phyloP scores from a whole-genome alignment of 2,113 vertebrate genomes.

The Lagopus leucura region DNA sequence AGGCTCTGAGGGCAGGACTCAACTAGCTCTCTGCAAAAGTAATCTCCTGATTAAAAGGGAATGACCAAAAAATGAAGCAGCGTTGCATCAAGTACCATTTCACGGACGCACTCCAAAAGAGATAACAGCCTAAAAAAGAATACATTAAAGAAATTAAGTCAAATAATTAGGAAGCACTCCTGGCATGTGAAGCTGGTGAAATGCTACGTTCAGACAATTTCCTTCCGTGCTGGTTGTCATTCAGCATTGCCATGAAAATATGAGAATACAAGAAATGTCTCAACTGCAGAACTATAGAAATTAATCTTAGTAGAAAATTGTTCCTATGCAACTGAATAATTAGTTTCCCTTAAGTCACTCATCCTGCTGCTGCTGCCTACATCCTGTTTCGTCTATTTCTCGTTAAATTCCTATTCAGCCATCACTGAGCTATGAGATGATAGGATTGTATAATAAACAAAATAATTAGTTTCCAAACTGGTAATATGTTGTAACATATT shows the following conservation, averaged over 20 bases:
- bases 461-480: constrained; percentile 51
- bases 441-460: constrained; percentile 47
- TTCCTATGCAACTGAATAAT: constrained; percentile 51
- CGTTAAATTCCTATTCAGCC: constrained; percentile 46
- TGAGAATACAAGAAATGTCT: constrained; percentile 14
- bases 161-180: constrained; percentile 31
- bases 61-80: neutral
- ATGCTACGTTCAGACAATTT: neutral
- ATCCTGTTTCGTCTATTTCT: constrained; percentile 37
- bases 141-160: constrained; percentile 2
- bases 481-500: constrained; percentile 22
- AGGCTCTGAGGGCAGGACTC: neutral
- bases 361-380: neutral
- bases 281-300: constrained; percentile 18
- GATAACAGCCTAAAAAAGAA: constrained; percentile 20
- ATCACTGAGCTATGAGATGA: constrained; percentile 23
- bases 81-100: neutral
- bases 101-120: constrained; percentile 20
- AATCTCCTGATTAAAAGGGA: neutral
- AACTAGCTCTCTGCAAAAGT: neutral
- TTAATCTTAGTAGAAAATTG: constrained; percentile 62
- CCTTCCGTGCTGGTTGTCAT: neutral
- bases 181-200: neutral
- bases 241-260: neutral
- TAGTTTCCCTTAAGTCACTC: constrained; percentile 44